Percentiles rank a stretch among this genome's conserved stretches.
phyloP scores from a whole-genome alignment of 2,888 invertebrate species.

The Bursaphelenchus okinawaensis region DNA sequence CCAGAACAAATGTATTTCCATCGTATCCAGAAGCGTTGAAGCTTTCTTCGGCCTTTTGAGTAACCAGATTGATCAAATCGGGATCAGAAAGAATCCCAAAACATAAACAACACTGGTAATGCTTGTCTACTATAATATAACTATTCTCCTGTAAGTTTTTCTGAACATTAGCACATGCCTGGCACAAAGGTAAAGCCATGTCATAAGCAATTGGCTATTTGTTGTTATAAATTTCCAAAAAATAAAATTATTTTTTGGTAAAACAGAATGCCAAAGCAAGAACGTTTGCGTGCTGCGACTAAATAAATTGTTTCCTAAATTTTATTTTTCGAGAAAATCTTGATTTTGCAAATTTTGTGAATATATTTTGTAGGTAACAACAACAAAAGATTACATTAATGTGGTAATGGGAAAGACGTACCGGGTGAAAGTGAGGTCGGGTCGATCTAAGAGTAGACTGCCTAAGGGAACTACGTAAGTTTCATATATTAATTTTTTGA shows the following conservation, averaged over 20 bases:
- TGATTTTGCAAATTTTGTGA: no score
- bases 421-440: neutral
- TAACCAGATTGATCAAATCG: constrained; percentile 24
- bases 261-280: neutral
- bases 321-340: neutral
- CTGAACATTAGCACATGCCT: neutral
- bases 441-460: neutral
- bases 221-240: neutral
- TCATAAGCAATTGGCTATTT: no score
- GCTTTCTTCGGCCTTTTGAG: constrained; percentile 12
- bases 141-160: neutral
- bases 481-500: neutral
- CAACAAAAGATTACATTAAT: no score
- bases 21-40: constrained; percentile 44
- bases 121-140: neutral
- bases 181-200: constrained; percentile 1
- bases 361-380: no score
- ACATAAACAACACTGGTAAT: neutral
- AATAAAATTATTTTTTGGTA: neutral
- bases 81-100: constrained; percentile 12
- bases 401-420: neutral
- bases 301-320: neutral
- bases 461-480: neutral
- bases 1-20: constrained; percentile 46
- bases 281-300: neutral